Percentiles rank a stretch among this genome's conserved stretches.
phyloP scores from a whole-genome alignment of 2,888 invertebrate genomes.

The Euplagia quadripunctaria region DNA sequence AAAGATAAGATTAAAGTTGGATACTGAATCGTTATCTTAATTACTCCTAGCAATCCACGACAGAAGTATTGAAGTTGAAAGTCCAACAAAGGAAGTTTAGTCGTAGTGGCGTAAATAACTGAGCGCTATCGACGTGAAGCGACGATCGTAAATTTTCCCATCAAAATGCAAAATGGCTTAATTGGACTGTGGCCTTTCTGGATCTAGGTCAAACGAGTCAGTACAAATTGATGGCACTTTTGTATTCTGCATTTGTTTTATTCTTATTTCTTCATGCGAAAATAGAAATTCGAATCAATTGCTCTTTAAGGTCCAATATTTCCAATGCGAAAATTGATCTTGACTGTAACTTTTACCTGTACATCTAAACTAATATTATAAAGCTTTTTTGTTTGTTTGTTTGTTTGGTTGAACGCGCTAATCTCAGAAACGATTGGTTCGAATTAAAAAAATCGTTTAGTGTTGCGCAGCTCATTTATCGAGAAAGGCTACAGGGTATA shows the following conservation, averaged over 20 bases:
- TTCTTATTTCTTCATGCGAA: constrained; percentile 60
- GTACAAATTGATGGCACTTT: constrained; percentile 83
- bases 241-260: constrained; percentile 70
- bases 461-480: no score
- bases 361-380: no score
- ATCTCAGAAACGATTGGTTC: no score
- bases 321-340: no score
- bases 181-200: constrained; percentile 83
- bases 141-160: constrained; percentile 84
- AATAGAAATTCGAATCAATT: constrained; percentile 26
- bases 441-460: no score
- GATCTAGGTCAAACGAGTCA: constrained; percentile 83
- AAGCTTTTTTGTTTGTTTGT: no score
- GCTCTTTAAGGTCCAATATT: constrained; percentile 21
- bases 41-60: constrained; percentile 30
- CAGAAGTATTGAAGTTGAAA: constrained; percentile 46
- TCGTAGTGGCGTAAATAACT: constrained; percentile 73
- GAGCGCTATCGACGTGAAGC: constrained; percentile 73
- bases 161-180: constrained; percentile 87
- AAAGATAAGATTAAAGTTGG: not conserved
- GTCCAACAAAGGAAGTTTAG: constrained; percentile 61
- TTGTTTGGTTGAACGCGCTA: no score
- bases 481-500: no score
- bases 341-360: no score
- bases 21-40: constrained; percentile 20